Evolutionary conservation across 2,113 vertebrate genomes (phyloP), one percentile per base, ranked within the genome.

Genomic region (Cyprinodon variegatus): DNA sequence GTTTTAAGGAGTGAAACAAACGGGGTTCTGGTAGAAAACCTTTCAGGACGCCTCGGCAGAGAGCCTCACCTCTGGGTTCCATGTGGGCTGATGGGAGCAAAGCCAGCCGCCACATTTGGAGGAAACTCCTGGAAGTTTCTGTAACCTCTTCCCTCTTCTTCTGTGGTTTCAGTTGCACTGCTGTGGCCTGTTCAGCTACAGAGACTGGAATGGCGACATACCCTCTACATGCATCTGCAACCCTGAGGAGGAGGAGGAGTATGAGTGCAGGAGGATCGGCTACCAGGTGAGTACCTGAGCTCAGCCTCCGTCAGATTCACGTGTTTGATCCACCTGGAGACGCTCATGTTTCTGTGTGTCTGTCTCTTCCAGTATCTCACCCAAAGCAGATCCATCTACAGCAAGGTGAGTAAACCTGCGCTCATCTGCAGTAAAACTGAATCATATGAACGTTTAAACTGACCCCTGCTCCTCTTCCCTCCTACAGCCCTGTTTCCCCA

Each of bases 151-250:
- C 50, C 8, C 45, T 57, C 62, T 84, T 66, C 66, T 74, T 61
- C 57, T 67, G 36, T 74, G 20, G 69, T 53, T 74, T 17, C 4
- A 92, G 91, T 0, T 82, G 37, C 86, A 87, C 4, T 92, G 91
- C 87, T 92, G 91, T 0, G 91, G 91, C 2, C 65, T 89, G 68
- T 89, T 89, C 84, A 76, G 79, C 48, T 87, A 82, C 29, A 0
- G 0, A 0, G 91, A 92, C 89, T 92, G 91, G 91, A 20, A 53
- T 15, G 0, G 10, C 0, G 0, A 79, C 3, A 60, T 91, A 45
- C 91, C 91, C 0, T 3, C 65, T 2, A 77, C 82, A 0, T 91
- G 91, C 5, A 0, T 3, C 11, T 91, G 87, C 61, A 2, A 0
- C 2, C 0, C 11, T 0, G 0, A 8, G 20, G 11, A 7, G 10